Evolutionary conservation across 1,140 invertebrate genomes (phyloP).

Genomic region (Lineus longissimus): DNA sequence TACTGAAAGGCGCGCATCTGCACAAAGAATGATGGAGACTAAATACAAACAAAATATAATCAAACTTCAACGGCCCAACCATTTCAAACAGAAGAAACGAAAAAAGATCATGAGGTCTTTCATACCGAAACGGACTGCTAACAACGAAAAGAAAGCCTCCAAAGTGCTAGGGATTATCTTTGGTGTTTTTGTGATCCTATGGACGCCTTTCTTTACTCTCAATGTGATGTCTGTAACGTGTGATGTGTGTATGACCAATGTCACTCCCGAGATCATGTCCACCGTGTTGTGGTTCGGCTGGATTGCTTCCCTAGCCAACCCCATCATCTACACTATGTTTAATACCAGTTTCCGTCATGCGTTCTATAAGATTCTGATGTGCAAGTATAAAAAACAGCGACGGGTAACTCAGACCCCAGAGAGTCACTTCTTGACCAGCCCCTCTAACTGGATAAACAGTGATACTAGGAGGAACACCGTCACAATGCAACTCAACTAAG

Average conservation of each 20-base stretch:
- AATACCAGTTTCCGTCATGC: slow-evolving; percentile 50
- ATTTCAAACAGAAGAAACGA: slow-evolving; percentile 3
- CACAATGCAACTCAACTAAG: neutral
- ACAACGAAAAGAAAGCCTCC: slow-evolving; percentile 49
- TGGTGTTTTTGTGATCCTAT: slow-evolving; percentile 47
- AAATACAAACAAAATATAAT: too few relatives aligned
- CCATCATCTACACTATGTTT: slow-evolving; percentile 56
- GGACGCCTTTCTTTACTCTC: slow-evolving; percentile 53
- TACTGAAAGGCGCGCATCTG: too few relatives aligned
- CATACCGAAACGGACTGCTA: slow-evolving; percentile 38
- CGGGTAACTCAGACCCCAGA: neutral
- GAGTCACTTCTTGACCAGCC: neutral
- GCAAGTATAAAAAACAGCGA: slow-evolving; percentile 11
- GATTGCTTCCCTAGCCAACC: slow-evolving; percentile 51
- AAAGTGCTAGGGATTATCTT: slow-evolving; percentile 53
- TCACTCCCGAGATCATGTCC: slow-evolving; percentile 39
- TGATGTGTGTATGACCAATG: slow-evolving; percentile 26
- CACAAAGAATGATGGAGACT: too few relatives aligned
- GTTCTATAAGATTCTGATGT: slow-evolving; percentile 46
- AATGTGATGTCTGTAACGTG: slow-evolving; percentile 47
- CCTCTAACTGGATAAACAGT: neutral
- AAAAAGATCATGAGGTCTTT: slow-evolving; percentile 16
- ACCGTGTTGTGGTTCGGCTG: slow-evolving; percentile 53
- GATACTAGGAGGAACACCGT: neutral
- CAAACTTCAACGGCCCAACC: neutral